Evolutionary conservation across 2,888 invertebrate genomes (phyloP), one percentile per base, ranked within the genome.

Genomic region (Patella caerulea): DNA sequence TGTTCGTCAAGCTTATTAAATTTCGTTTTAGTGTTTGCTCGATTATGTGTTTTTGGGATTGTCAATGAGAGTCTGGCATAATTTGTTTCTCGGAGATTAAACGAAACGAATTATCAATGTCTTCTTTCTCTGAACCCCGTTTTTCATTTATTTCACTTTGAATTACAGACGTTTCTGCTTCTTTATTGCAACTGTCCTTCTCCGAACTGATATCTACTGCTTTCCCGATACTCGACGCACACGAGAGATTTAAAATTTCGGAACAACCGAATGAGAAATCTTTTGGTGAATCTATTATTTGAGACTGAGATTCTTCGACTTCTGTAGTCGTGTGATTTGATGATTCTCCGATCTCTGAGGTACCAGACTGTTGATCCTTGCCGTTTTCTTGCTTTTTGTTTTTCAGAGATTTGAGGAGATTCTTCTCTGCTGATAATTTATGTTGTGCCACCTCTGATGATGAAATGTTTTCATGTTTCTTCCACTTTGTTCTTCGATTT

Each of bases 391-490:
- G 45, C 74, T 78, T 78, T 71, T 73, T 74, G 76, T 79, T 80
- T 78, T 82, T 83, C 77, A 72, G 74, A 76, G 72, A 71, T 59
- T 81, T 84, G 76, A 82, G 75, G 54, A 84, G 80, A 81, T 88
- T 85, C 78, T 88, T 88, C 76, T 89, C 90, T 5, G 88, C 88
- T 75, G 87, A 89, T 53, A 91, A 94, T 89, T 96, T 96, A 90
- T 96, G 94, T 89, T 96, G 97, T 0, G 96, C 96, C 2, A 96
- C 96, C 91, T 97, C 97, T 24, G 96, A 95, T 91, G 96, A 96
- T 80, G 95, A 94, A 77, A 97, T 95, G 93, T 97, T 97, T 92
- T 97, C 97, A 91, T 97, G 97, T 92, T 97, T 97, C 93, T 97
- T 98, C 95, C 95, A 95, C 88, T 95, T 95, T 34, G 95, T 95